These are phyloP conservation scores for Brachystomella parvula DNA, from an alignment of 1,140 invertebrate species.

Conservation along the genomic window DNA sequence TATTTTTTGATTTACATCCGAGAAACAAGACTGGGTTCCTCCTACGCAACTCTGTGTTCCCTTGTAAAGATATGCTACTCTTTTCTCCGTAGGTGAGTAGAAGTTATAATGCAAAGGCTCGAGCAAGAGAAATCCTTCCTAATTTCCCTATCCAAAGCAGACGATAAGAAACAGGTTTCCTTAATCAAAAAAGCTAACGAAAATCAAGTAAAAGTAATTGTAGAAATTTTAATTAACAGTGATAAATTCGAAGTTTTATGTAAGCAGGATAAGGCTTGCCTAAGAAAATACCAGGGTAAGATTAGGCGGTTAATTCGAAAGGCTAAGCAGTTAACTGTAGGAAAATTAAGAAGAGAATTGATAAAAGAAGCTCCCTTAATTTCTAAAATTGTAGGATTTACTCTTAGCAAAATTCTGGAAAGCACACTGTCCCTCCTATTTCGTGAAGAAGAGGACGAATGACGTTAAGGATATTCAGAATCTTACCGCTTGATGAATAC, in stretches of 20 bases:
- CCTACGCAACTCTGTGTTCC: not conserved
- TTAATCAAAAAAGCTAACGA: constrained; percentile 2
- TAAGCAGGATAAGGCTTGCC: not conserved
- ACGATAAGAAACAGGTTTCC: not conserved
- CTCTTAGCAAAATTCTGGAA: not conserved
- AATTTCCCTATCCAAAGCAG: not conserved
- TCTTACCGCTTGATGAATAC: not conserved
- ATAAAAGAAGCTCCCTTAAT: not conserved
- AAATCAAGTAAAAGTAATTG: not conserved
- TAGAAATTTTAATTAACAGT: not conserved
- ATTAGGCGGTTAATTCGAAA: not conserved
- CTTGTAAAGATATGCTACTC: not conserved
- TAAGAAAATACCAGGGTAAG: not conserved
- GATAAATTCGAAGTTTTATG: too few relatives aligned
- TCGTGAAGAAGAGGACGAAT: not conserved
- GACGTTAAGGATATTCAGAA: not conserved
- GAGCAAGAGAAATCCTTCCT: not conserved
- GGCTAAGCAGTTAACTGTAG: not conserved
- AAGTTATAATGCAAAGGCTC: not conserved
- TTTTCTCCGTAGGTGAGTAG: not conserved
- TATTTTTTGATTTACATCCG: not conserved
- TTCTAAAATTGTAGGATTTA: not conserved
- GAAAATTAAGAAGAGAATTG: not conserved
- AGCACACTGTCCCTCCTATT: not conserved
- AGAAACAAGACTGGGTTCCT: not conserved